Evolutionary conservation across 1,140 invertebrate species (phyloP), one percentile per base, ranked within the genome.

Genomic region (Pteromalus puparum): DNA sequence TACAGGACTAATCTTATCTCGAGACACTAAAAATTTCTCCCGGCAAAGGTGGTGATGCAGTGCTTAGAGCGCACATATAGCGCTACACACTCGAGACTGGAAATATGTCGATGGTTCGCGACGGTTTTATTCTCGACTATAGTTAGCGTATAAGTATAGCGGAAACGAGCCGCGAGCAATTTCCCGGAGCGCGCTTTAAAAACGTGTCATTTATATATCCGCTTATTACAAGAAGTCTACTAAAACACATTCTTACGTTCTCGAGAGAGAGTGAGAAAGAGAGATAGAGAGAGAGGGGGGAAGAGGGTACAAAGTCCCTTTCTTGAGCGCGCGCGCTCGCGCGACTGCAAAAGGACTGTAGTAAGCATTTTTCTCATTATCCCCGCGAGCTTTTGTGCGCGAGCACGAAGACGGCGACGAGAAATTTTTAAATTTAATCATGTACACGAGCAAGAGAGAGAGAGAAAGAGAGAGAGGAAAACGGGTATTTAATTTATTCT

Each of bases 161-260:
- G 53, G 53, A 61, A 21, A 61, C 21, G 53, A n/a, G 1, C 21
- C 18, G 18, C 15, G 21, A 61, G 53, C 53, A 61, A 61, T 61
- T 61, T 61, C 53, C 53, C 53, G 53, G 53, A 61, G 53, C 53
- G 21, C 53, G 21, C 53, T 48, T 61, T 61, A n/a, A 61, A 61
- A 61, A 61, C 18, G 53, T n/a, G 53, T 61, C 53, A 61, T 61
- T n/a, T n/a, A n/a, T 61, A 61, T 61, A 61, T 61, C 53, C 21
- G 53, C 53, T 61, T 61, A 61, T 61, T 61, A n/a, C 53, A 61
- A 61, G 53, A 61, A 61, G 53, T 61, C 53, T 61, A 61, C 53
- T 61, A 61, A 48, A 61, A 61, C 53, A n/a, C 53, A 61, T 61
- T n/a, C 53, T 61, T n/a, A 61, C 18, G 18, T 61, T 61, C 53